A percentile compares a stretch with the other conserved stretches of the same genome.
phyloP scores from a whole-genome alignment of 2,888 invertebrate genomes.

The Tanypteryx hageni region DNA sequence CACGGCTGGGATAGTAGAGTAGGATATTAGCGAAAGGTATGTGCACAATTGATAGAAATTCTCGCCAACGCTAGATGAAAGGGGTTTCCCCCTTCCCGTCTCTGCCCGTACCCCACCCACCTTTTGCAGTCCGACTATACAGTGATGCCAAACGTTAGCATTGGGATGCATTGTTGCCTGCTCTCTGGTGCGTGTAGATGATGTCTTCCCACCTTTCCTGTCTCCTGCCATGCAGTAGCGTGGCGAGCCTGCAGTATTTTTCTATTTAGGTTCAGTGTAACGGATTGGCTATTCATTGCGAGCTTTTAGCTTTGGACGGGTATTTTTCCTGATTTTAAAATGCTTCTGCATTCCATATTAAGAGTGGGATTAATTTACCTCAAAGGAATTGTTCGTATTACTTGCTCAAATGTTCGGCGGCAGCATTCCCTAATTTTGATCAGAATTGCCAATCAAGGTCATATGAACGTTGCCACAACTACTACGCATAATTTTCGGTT shows the following conservation, averaged over 20 bases:
- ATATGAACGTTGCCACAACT: too few species aligned
- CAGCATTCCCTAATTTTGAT: background rate
- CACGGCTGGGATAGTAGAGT: constrained; percentile 2
- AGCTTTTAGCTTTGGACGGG: background rate
- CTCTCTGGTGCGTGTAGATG: constrained; percentile 27
- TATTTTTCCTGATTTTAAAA: background rate
- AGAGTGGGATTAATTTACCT: background rate
- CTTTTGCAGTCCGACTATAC: constrained; percentile 37
- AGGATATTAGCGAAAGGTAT: constrained; percentile 43
- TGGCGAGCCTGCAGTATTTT: background rate
- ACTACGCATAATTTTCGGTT: too few species aligned
- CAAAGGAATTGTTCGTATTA: background rate
- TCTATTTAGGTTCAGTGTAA: constrained; percentile 17
- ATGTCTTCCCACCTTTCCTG: constrained; percentile 51
- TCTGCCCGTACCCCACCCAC: constrained; percentile 47
- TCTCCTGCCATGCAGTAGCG: background rate
- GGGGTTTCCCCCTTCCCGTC: constrained; percentile 68
- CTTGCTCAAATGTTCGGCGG: background rate
- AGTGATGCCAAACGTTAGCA: constrained; percentile 63
- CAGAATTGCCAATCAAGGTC: background rate
- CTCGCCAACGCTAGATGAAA: constrained; percentile 49
- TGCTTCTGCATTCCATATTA: background rate
- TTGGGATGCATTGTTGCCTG: constrained; percentile 69
- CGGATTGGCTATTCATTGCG: constrained; percentile 33
- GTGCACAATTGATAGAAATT: constrained; percentile 49